phyloP scores from a whole-genome alignment of 2,113 vertebrate genomes.

The Urocynchramus pylzowi region DNA sequence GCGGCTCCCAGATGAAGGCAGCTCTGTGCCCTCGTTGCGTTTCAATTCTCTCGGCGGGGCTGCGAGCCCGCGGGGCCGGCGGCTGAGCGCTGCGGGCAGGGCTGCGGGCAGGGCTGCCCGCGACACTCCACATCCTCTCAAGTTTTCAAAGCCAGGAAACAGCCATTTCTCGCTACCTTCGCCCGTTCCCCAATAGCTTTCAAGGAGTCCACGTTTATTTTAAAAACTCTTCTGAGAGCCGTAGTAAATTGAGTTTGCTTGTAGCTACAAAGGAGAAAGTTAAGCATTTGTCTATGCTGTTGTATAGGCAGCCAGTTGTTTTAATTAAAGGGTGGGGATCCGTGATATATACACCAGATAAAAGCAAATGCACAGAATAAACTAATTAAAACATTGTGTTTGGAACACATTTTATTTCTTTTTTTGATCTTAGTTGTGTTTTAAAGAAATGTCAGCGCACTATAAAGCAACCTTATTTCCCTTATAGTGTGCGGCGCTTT shows the following conservation, averaged over 20 bases:
- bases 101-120: not conserved
- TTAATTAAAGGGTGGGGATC: slow-evolving; percentile 76
- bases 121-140: not conserved
- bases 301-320: slow-evolving; percentile 55
- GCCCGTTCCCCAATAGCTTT: not conserved
- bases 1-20: not conserved
- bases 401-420: slow-evolving; percentile 78
- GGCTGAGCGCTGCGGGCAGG: not conserved
- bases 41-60: not conserved
- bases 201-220: slow-evolving; percentile 34
- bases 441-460: slow-evolving; percentile 80
- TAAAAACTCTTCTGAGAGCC: slow-evolving; percentile 17
- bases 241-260: slow-evolving; percentile 48
- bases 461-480: slow-evolving; percentile 80
- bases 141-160: slow-evolving; percentile 1
- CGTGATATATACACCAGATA: slow-evolving; percentile 72
- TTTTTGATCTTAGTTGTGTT: slow-evolving; percentile 79
- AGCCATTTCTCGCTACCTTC: slow-evolving; percentile 31
- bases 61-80: not conserved
- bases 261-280: slow-evolving; percentile 62
- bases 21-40: not conserved
- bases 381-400: slow-evolving; percentile 84
- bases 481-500: slow-evolving; percentile 86
- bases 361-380: slow-evolving; percentile 75
- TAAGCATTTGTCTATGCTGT: slow-evolving; percentile 35